Base-by-base conservation (phyloP, 2,888 invertebrate species). In the Drosophila bunnanda region DNA sequence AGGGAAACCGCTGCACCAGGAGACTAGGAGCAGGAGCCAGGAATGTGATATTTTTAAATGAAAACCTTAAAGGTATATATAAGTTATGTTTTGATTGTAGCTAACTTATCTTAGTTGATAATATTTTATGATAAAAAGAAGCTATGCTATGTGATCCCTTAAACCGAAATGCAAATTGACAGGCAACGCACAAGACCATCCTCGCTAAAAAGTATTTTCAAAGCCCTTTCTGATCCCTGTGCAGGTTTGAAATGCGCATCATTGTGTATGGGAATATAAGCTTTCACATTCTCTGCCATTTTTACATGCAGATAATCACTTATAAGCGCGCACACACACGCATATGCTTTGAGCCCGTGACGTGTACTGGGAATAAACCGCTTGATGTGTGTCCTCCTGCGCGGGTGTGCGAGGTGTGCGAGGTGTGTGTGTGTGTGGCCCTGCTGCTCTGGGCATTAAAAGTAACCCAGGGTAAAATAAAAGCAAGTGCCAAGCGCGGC, bases 381-480 rank as follows among this genome's bases (percentile, higher is more conserved):
- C 65, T 69, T 75, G 77, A 72, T 68, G 71, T 70, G 71, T 43
- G 64, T 43, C 50, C 41, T 41, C 22, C 41, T 53, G 44, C 36
- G 52, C 15, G 22, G 13, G 20, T 5, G 17, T 17, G 50, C 17
- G 34, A 22, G 50, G 32, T 17, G 36, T 43, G 25, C 15, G 34
- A 32, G 32, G 34, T 28, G 58, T 52, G 53, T 58, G 58, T 59
- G 54, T 54, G 59, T 25, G 25, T 25, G 25, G 64, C 62, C 60
- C 55, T 55, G 68, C 39, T 68, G 70, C 69, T 65, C 54, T 67
- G 72, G 80, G 77, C 74, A 83, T 84, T 78, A 78, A 80, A 77
- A 84, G 71, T 79, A 82, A 87, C 73, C 82, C 64, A 73, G 87
- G 84, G 87, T 81, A 78, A 82, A 83, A 87, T 86, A 83, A 83